Conservation (phyloP, 2,797 vertebrate genomes). For the Sciurus carolinensis region DNA sequence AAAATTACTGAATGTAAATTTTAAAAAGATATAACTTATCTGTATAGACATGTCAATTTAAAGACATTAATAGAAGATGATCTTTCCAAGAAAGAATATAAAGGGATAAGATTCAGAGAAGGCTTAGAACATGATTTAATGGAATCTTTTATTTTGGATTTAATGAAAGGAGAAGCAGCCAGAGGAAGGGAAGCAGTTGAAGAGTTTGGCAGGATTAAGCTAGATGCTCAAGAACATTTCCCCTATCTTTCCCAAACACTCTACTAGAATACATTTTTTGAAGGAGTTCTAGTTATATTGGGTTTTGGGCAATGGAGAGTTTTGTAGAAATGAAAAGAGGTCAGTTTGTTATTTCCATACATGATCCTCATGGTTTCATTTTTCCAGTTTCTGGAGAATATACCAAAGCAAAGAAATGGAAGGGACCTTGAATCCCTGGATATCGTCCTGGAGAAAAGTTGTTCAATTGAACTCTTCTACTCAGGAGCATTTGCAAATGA, state of each 20-base stretch:
- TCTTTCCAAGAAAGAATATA: not conserved
- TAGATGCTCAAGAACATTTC: not conserved
- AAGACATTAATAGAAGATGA: not conserved
- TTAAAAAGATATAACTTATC: not conserved
- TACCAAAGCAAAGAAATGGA: not conserved
- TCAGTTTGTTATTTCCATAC: not conserved
- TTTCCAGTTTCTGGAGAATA: not conserved
- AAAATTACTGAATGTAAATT: not conserved
- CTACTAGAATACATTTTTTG: not conserved
- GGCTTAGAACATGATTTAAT: not conserved
- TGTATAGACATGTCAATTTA: not conserved
- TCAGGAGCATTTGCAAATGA: not conserved
- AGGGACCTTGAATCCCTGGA: not conserved
- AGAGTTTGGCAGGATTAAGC: not conserved
- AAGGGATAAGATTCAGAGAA: not conserved
- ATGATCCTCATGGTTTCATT: not conserved
- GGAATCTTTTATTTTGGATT: not conserved
- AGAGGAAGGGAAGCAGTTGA: not conserved
- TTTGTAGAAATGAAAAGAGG: not conserved
- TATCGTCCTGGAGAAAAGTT: accelerated
- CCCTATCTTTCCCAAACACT: not conserved
- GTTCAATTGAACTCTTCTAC: not conserved
- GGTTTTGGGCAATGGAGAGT: not conserved
- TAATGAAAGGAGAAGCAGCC: not conserved
- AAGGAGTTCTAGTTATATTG: not conserved